Percentiles rank a stretch among this genome's conserved stretches.
These are phyloP conservation scores for Colletes latitarsis DNA, from an alignment of 1,140 invertebrate genomes.

Conservation along the genomic window DNA sequence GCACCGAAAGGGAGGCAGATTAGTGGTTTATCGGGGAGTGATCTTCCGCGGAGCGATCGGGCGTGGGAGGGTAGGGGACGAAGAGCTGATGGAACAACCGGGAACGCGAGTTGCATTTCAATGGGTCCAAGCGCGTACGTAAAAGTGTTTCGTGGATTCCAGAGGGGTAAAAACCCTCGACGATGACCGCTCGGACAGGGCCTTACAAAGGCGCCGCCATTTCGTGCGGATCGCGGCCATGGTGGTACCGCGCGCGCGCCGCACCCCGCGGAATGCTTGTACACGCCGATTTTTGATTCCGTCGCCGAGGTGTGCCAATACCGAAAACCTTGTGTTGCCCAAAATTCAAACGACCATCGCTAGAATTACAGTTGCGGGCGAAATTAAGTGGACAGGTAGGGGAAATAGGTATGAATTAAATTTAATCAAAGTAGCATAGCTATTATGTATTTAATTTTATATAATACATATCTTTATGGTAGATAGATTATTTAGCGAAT, in stretches of 20 bases:
- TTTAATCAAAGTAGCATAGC: too few species aligned
- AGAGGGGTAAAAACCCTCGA: slow-evolving; percentile 71
- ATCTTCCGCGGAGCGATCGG: slow-evolving; percentile 55
- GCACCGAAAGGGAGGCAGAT: slow-evolving; percentile 59
- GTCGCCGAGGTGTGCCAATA: neutral
- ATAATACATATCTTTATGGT: too few species aligned
- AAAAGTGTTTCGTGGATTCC: slow-evolving; percentile 75
- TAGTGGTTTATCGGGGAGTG: slow-evolving; percentile 71
- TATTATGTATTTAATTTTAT: too few species aligned
- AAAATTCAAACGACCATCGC: too few species aligned
- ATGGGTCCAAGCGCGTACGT: slow-evolving; percentile 68
- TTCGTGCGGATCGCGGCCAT: slow-evolving; percentile 51
- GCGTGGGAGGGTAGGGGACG: slow-evolving; percentile 24
- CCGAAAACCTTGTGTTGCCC: neutral
- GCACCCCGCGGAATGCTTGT: slow-evolving; percentile 38
- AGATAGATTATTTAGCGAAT: too few species aligned
- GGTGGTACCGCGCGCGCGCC: slow-evolving; percentile 42
- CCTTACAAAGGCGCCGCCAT: slow-evolving; percentile 70
- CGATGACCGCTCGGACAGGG: slow-evolving; percentile 63
- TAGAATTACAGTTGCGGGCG: too few species aligned
- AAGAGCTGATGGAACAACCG: slow-evolving; percentile 64
- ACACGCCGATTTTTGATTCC: slow-evolving; percentile 41
- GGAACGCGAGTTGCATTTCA: slow-evolving; percentile 75
- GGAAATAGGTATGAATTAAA: too few species aligned
- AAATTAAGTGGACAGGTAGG: too few species aligned